Percentiles rank a stretch among this genome's conserved stretches.
These are phyloP conservation scores for Delphinus delphis DNA, from an alignment of 2,113 vertebrate genomes.

Conservation along the genomic window DNA sequence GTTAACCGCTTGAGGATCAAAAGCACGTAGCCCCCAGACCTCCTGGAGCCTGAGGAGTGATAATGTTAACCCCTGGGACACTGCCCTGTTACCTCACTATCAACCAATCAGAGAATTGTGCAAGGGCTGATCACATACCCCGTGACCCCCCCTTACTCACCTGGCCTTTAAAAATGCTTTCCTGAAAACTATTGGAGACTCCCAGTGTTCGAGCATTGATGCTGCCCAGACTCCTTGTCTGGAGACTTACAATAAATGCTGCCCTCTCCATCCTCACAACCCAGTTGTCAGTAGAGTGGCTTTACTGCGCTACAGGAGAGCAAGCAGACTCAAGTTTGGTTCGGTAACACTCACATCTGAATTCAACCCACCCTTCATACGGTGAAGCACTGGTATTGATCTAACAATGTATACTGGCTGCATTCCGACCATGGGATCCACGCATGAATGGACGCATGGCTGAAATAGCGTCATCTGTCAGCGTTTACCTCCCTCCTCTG, in stretches of 20 bases:
- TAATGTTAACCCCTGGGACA: neutral
- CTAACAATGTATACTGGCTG: neutral
- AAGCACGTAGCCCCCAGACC: neutral
- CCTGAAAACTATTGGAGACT: neutral
- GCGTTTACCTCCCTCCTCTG: neutral
- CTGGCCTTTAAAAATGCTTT: neutral
- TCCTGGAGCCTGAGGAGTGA: neutral
- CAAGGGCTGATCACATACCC: neutral
- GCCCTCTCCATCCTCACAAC: neutral
- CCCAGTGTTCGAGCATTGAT: neutral
- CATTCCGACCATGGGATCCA: neutral
- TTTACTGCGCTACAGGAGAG: neutral
- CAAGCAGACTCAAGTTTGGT: neutral
- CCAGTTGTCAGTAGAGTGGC: rapidly evolving
- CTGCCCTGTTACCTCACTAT: neutral
- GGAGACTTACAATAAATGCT: neutral
- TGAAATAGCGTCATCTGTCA: neutral
- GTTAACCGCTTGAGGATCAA: neutral
- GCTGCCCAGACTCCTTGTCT: neutral
- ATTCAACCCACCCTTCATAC: neutral
- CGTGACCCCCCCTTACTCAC: neutral
- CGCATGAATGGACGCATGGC: rapidly evolving
- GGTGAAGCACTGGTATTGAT: neutral
- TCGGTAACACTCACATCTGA: neutral
- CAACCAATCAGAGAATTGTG: neutral